Percentiles rank a stretch among this genome's conserved stretches.
These are phyloP conservation scores for Hemibagrus guttatus DNA, from an alignment of 2,797 vertebrate genomes.

Conservation along the genomic window DNA sequence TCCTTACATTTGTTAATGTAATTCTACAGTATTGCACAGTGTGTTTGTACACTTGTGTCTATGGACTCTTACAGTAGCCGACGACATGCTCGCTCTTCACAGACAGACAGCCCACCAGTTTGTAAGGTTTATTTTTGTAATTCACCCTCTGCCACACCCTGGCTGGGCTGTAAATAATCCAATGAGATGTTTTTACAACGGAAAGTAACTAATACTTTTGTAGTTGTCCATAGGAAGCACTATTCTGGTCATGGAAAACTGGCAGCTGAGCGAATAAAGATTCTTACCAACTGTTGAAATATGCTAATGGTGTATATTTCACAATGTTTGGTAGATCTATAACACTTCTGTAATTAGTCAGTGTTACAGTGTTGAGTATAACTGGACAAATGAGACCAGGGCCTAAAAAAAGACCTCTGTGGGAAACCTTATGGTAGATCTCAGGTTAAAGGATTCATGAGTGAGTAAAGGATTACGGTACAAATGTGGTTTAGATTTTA, in stretches of 20 bases:
- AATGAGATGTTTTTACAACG: conserved; percentile 75
- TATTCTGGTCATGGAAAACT: conserved; percentile 87
- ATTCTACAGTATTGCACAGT: neutral
- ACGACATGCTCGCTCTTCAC: neutral
- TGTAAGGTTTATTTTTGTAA: conserved; percentile 61
- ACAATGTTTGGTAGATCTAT: conserved; percentile 73
- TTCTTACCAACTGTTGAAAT: conserved; percentile 87
- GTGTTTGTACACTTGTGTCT: neutral
- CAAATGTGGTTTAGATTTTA: neutral
- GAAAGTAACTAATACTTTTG: conserved; percentile 86
- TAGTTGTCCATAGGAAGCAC: conserved; percentile 82
- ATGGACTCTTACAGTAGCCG: neutral
- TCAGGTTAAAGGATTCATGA: conserved; percentile 11
- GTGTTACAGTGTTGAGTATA: conserved; percentile 57
- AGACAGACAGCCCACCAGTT: conserved; percentile 1
- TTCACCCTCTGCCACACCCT: conserved; percentile 60
- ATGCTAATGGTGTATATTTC: conserved; percentile 78
- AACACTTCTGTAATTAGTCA: conserved; percentile 73
- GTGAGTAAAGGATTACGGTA: conserved; percentile 14
- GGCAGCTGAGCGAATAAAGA: conserved; percentile 75
- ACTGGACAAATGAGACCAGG: conserved; percentile 38
- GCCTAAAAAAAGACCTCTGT: conserved; percentile 11
- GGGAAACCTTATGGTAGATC: neutral
- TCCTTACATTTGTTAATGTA: neutral
- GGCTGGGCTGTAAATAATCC: conserved; percentile 79